Percentiles rank a stretch among this genome's conserved stretches.
phyloP scores from a whole-genome alignment of 30 jellyfish, hydroid and myxozoan genomes.

The Hydractinia echinata region DNA sequence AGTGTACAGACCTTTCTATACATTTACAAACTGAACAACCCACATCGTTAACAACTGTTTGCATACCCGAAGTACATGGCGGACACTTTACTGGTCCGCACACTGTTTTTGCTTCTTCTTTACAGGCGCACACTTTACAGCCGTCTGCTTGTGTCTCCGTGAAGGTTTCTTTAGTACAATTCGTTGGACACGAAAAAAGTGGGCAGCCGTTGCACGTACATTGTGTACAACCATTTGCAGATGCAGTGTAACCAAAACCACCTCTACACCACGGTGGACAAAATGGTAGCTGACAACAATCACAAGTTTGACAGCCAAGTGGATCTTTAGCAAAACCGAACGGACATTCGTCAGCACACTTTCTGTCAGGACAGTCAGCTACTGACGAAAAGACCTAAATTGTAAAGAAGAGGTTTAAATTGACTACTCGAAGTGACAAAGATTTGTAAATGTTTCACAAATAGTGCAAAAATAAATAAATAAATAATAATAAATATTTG shows the following conservation, averaged over 20 bases:
- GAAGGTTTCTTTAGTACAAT: neutral
- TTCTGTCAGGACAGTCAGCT: too few species aligned
- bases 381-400: too few species aligned
- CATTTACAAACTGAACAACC: conserved; percentile 1
- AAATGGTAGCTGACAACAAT: neutral
- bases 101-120: neutral
- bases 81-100: conserved; percentile 15
- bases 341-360: neutral
- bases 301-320: neutral
- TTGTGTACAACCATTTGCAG: neutral
- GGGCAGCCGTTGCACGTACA: conserved; percentile 1
- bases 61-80: neutral
- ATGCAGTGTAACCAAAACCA: neutral
- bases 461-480: too few species aligned
- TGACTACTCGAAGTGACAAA: too few species aligned
- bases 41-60: neutral
- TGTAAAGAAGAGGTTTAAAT: too few species aligned
- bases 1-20: neutral
- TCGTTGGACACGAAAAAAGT: neutral
- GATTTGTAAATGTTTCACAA: too few species aligned
- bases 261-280: neutral
- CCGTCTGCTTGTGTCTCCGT: neutral
- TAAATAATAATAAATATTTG: too few species aligned
- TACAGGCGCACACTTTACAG: conserved; percentile 1
- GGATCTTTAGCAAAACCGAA: neutral